Percentiles rank a stretch among this genome's conserved stretches.
Conservation (phyloP, 2,888 invertebrate species). For the Orchesella flavescens region DNA sequence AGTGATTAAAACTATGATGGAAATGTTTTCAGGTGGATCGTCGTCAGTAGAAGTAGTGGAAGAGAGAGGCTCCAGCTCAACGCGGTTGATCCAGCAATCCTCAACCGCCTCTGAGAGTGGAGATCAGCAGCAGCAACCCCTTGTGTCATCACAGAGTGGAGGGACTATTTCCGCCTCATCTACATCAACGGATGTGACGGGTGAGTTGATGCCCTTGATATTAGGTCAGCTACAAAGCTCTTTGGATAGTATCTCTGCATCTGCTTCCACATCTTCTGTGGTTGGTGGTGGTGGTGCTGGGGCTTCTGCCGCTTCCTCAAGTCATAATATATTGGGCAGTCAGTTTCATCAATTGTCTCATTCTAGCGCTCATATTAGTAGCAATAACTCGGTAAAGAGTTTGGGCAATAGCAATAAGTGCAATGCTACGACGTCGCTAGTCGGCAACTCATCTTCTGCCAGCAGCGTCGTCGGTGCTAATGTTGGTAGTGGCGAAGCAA, state of each 20-base stretch:
- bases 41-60: slow-evolving; percentile 53
- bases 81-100: slow-evolving; percentile 45
- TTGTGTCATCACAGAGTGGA: not conserved
- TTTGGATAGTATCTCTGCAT: slow-evolving; percentile 63
- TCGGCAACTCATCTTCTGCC: slow-evolving; percentile 19
- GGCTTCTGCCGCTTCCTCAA: slow-evolving; percentile 52
- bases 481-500: slow-evolving; percentile 1
- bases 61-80: slow-evolving; percentile 38
- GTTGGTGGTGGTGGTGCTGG: slow-evolving; percentile 56
- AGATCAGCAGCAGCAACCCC: not conserved
- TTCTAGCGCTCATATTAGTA: slow-evolving; percentile 28
- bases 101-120: slow-evolving; percentile 50
- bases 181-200: slow-evolving; percentile 65
- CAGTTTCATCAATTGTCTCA: slow-evolving; percentile 26
- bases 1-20: not conserved
- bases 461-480: not conserved
- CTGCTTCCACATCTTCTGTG: slow-evolving; percentile 30
- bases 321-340: slow-evolving; percentile 51
- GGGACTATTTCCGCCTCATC: not conserved
- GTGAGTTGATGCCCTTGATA: slow-evolving; percentile 72
- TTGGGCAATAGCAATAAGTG: slow-evolving; percentile 45
- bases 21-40: slow-evolving; percentile 16
- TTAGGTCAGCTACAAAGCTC: slow-evolving; percentile 72
- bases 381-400: slow-evolving; percentile 41
- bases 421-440: slow-evolving; percentile 13